A percentile compares a stretch with the other conserved stretches of the same genome.
Evolutionary conservation across 2,113 vertebrate genomes (phyloP).

Genomic region (Mobula birostris): DNA sequence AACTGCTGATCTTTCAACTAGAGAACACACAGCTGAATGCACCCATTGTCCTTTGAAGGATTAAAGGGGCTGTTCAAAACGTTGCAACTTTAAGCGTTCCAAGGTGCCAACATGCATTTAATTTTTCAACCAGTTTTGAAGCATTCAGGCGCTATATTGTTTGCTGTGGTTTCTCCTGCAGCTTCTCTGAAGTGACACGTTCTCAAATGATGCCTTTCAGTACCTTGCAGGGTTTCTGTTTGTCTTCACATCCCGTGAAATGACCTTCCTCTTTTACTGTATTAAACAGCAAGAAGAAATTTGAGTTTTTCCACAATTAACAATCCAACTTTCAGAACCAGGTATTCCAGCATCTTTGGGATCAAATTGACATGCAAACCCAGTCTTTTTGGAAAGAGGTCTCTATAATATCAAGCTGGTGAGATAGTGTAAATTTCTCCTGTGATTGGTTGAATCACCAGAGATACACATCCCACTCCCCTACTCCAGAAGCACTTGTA

Average conservation of each 20-base stretch:
- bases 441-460: too few relatives aligned
- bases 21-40: background rate
- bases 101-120: background rate
- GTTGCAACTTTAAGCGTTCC: background rate
- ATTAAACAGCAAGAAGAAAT: background rate
- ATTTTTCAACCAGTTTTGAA: background rate
- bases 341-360: background rate
- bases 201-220: background rate
- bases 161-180: background rate
- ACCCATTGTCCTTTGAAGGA: background rate
- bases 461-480: too few relatives aligned
- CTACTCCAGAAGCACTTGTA: background rate
- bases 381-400: background rate
- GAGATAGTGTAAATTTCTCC: background rate
- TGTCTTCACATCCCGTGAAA: background rate
- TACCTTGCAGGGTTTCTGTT: background rate
- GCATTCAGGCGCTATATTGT: background rate
- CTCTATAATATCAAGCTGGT: background rate
- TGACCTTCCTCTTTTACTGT: background rate
- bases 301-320: background rate
- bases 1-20: constrained; percentile 5
- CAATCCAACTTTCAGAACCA: background rate
- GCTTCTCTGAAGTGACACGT: background rate
- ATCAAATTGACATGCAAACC: background rate
- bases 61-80: background rate